Base-by-base conservation (phyloP, 1,140 invertebrate genomes). In the Aporrectodea caliginosa region DNA sequence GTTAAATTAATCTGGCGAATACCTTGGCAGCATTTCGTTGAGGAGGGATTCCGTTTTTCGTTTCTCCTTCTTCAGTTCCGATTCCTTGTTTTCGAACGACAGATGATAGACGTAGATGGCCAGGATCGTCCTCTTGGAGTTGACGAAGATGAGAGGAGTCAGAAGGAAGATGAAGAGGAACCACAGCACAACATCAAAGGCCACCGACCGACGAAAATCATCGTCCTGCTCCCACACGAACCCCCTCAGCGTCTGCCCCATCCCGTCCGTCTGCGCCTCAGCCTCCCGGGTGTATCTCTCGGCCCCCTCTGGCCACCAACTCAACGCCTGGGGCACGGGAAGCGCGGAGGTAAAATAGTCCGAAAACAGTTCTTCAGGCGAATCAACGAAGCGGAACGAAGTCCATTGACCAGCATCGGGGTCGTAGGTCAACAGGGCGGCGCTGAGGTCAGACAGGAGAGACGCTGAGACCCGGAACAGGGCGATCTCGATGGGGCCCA, bases 11-110 rank as follows among this genome's bases (percentile, higher is more conserved):
- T 22, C 22, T 6, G 6, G 6, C 6, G 43, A 22, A 58, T 12
- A 58, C 69, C 58, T 71, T 35, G 79, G 79, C 29, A 80, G 31
- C 79, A 80, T 80, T 33, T 80, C 75, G 75, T 80, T 30, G n/a
- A 80, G 34, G 2, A 80, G 69, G 16, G 16, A 16, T 58, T 80
- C 75, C 6, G 79, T 77, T 22, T 43, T 34, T 22, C 29, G 75
- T 30, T 77, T 79, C 74, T 80, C 79, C 31, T 76, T 76, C 29
- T 35, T 35, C 1, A 76, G 33, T 76, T 76, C 75, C 75, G 43
- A 31, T 14, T 35, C 43, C 43, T 76, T 76, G 16, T 2, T 76
- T 35, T 76, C 75, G 33, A 68, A 58, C 43, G 43, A 58, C 43
- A 58, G 43, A 58, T 58, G 43, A 58, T 58, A 58, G 43, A 58